These are phyloP conservation scores for Malthinus flaveolus DNA, from an alignment of 2,888 invertebrate species.

Conservation along the genomic window DNA sequence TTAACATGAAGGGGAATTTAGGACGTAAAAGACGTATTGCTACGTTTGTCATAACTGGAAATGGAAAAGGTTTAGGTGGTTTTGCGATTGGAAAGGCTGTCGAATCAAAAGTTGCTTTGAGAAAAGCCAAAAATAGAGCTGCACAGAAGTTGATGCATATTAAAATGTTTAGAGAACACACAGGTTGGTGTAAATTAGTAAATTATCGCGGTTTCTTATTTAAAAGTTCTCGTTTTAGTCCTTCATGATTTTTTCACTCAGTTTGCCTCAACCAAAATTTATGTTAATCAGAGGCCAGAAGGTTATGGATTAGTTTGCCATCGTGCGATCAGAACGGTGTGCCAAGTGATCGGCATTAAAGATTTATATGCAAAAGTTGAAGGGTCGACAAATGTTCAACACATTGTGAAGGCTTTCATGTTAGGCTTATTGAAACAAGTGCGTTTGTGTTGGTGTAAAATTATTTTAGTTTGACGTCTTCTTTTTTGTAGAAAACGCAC, in stretches of 20 bases:
- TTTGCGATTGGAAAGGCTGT: slow-evolving; percentile 76
- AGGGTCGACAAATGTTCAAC: slow-evolving; percentile 81
- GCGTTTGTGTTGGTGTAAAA: slow-evolving; percentile 19
- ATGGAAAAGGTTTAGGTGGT: slow-evolving; percentile 86
- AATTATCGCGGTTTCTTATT: too few relatives aligned
- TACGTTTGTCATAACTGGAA: slow-evolving; percentile 83
- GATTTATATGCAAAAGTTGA: slow-evolving; percentile 88
- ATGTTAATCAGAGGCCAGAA: slow-evolving; percentile 78
- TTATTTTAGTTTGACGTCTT: neutral
- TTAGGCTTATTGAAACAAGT: slow-evolving; percentile 88
- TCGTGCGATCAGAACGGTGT: slow-evolving; percentile 83
- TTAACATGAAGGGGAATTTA: slow-evolving; percentile 88
- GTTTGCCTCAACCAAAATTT: slow-evolving; percentile 84
- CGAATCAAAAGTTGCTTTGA: slow-evolving; percentile 69
- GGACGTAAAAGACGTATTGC: slow-evolving; percentile 80
- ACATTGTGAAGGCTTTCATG: slow-evolving; percentile 91
- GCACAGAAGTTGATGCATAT: slow-evolving; percentile 86
- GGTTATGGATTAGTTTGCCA: slow-evolving; percentile 91
- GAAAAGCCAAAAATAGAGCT: slow-evolving; percentile 85
- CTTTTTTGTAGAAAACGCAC: slow-evolving; percentile 70
- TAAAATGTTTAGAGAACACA: slow-evolving; percentile 81
- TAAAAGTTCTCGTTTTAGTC: slow-evolving; percentile 58
- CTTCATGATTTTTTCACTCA: slow-evolving; percentile 86
- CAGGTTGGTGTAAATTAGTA: slow-evolving; percentile 60
- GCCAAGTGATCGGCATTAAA: slow-evolving; percentile 86